Evolutionary conservation across 2,797 vertebrate species (phyloP).

Genomic region (Schizopygopsis malacanthus): DNA sequence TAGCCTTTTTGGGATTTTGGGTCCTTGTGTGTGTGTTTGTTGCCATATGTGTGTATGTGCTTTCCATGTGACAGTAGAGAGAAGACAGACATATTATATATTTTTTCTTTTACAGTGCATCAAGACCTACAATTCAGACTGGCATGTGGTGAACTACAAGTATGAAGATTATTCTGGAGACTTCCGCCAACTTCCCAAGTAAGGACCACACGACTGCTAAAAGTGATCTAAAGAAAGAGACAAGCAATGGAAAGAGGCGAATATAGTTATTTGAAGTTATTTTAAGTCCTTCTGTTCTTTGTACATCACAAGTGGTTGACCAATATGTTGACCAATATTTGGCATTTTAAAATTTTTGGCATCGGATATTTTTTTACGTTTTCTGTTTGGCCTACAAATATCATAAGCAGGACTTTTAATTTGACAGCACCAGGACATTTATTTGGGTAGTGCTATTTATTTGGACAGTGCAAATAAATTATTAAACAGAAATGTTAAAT

Average conservation of each 20-base stretch:
- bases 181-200: conserved; percentile 96
- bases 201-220: conserved; percentile 62
- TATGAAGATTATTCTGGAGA: conserved; percentile 97
- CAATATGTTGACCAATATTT: not conserved
- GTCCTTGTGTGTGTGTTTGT: conserved; percentile 4
- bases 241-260: not conserved
- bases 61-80: conserved; percentile 31
- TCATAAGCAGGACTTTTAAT: not conserved
- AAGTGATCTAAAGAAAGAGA: not conserved
- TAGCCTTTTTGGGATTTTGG: conserved; percentile 23
- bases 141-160: conserved; percentile 95
- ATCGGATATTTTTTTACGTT: not conserved
- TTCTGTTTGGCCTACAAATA: not conserved
- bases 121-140: conserved; percentile 98
- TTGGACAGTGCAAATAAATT: not conserved
- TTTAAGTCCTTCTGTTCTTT: not conserved
- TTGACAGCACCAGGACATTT: not conserved
- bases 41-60: conserved; percentile 25
- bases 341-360: not conserved
- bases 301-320: not conserved
- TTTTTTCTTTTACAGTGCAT: conserved; percentile 83
- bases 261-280: not conserved
- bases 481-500: not conserved
- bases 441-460: not conserved
- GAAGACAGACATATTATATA: not conserved